Base-by-base conservation (phyloP, 92 coral and sea anemone species). In the Parazoanthus swiftii region DNA sequence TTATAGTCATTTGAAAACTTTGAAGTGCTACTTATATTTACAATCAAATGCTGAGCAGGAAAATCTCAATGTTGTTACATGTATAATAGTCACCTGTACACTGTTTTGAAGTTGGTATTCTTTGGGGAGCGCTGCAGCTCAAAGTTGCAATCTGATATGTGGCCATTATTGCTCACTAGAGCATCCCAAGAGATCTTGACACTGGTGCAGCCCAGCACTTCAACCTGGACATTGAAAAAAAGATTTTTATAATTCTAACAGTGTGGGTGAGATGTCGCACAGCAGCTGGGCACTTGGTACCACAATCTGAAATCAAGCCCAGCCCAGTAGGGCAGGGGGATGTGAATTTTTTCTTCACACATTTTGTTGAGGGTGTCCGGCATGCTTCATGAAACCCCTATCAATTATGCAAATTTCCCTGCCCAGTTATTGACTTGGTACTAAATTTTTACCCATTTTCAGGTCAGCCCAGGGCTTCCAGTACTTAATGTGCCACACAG, bases 101-200 rank as follows among this genome's bases (percentile, higher is more conserved):
- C 88, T 74, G 92, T 89, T 25, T 81, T 89, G 77, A 86, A 96
- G 20, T 91, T 89, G 33, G 91, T 63, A 76, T 89, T 89, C 81
- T 96, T 96, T 54, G 95, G 87, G 67, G 96, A 91, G 89, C 93
- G 90, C 81, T 95, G 94, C 10, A 96, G 92, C 83, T 93, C 96
- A 89, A 96, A 96, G 79, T 56, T 88, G 86, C 98, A 96, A n/a
- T 89, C 93, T n/a, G 93, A 79, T 36, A 96, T 80, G 75, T 96
- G 98, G 44, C 96, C 91, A 89, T 96, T 96, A 86, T 96, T 96
- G 70, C 91, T 93, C 65, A 93, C 94, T 56, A 90, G 88, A 21
- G 89, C 94, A 11, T 92, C 83, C 99, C 99, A 96, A 0, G 99
- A 96, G 20, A 96, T 84, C 51, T 90, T 92, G 26, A 92, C 86